Evolutionary conservation across 2,113 vertebrate genomes (phyloP), one percentile per base, ranked within the genome.

Genomic region (Cheilinus undulatus): DNA sequence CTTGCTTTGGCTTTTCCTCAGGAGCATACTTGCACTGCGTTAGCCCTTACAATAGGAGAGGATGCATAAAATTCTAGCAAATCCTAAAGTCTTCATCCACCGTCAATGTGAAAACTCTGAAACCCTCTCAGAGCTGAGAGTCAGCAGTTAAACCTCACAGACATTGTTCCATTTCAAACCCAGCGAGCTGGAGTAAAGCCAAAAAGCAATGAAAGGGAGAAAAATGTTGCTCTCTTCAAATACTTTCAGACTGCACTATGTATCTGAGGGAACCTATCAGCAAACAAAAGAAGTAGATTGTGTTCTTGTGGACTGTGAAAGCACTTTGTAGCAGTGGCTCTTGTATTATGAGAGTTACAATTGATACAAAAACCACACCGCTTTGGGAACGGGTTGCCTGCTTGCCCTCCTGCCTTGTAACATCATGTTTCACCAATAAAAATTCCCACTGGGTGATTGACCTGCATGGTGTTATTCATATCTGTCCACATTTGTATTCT

Each of bases 401-500:
- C 61, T 48, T 64, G n/a, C 15, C 62, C 49, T 61, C 20, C 3
- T 12, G n/a, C 3, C 45, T 48, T 54, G 27, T 68, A 48, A 49
- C 48, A 65, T 67, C 58, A 27, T 76, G 53, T 22, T 48, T 28
- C 24, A 13, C 14, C 46, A 67, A 51, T 72, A 14, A 43, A 70
- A 86, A 80, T 26, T 66, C 50, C 46, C 11, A 26, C 56, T 20
- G 15, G 52, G 38, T 48, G 20, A 64, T 62, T 38, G 51, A 81
- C 53, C 58, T 76, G 42, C 30, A 27, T 63, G 32, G 68, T 54
- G 64, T 76, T n/a, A 66, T 74, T 72, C 59, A 71, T 59, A 48
- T 73, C 42, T n/a, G n/a, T 68, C 53, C 42, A 60, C 52, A 85
- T 88, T 86, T 78, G 64, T 78, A 80, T 80, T 82, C 50, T 26